phyloP scores from a whole-genome alignment of 2,888 invertebrate species.

The Andrena praecox region DNA sequence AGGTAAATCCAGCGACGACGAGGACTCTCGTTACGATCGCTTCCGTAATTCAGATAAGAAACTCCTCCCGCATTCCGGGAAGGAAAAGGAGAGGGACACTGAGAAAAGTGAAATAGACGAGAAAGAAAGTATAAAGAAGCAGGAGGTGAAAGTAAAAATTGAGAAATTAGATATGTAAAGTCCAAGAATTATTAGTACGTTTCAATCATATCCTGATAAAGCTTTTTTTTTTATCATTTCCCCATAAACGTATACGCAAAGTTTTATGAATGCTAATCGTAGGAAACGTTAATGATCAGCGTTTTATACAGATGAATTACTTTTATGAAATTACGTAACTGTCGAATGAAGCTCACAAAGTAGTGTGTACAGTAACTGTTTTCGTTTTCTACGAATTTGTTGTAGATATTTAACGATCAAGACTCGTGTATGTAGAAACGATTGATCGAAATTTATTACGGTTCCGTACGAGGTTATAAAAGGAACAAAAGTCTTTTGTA shows the following conservation, averaged over 20 bases:
- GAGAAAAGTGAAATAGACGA: constrained; percentile 83
- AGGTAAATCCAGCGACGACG: constrained; percentile 88
- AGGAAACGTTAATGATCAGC: neutral
- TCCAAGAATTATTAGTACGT: constrained; percentile 60
- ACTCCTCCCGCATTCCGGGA: constrained; percentile 77
- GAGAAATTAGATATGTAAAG: constrained; percentile 77
- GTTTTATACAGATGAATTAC: constrained; percentile 29
- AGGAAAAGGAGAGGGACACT: constrained; percentile 85
- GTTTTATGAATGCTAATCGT: constrained; percentile 1
- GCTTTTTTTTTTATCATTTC: constrained; percentile 34
- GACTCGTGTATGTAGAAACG: constrained; percentile 31
- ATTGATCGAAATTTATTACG: constrained; percentile 7
- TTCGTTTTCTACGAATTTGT: constrained; percentile 20
- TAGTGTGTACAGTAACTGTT: constrained; percentile 20
- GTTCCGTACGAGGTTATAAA: constrained; percentile 15
- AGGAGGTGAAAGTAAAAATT: constrained; percentile 74
- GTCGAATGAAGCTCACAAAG: constrained; percentile 24
- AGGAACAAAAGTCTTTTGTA: neutral
- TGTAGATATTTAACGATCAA: constrained; percentile 29
- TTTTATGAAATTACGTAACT: constrained; percentile 20
- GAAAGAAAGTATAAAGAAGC: constrained; percentile 82
- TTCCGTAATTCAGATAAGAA: constrained; percentile 89
- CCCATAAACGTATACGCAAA: constrained; percentile 30
- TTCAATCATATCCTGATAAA: constrained; percentile 62
- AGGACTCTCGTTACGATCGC: constrained; percentile 89